A percentile compares a stretch with the other conserved stretches of the same genome.
phyloP scores from a whole-genome alignment of 2,113 vertebrate species.

The Phoenicopterus ruber region DNA sequence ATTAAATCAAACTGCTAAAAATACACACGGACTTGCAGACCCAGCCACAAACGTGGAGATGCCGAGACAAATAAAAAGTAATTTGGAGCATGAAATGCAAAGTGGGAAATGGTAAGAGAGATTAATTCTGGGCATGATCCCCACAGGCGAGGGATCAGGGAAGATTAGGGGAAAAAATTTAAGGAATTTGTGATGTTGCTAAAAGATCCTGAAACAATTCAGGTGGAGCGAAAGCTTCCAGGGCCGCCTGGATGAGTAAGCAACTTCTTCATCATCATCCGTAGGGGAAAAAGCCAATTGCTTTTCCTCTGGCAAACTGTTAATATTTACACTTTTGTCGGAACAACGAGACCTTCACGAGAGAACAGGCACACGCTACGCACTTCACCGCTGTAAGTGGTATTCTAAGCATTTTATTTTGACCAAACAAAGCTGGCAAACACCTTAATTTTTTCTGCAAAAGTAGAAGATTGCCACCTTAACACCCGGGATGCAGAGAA shows the following conservation, averaged over 20 bases:
- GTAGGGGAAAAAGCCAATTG: not conserved
- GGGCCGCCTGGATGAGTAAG: no score
- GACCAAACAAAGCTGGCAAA: not conserved
- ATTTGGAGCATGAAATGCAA: not conserved
- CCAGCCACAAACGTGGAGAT: not conserved
- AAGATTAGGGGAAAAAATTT: fast-evolving
- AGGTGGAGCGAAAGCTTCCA: not conserved
- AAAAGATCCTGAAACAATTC: not conserved
- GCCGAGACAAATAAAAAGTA: not conserved
- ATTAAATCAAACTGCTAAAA: not conserved
- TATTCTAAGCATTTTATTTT: not conserved
- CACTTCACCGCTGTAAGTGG: not conserved
- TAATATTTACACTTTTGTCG: no score
- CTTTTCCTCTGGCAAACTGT: no score
- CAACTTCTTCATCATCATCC: no score
- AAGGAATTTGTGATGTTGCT: not conserved
- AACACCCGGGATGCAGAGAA: not conserved
- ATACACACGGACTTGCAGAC: not conserved
- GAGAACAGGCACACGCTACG: no score
- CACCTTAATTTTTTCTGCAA: not conserved
- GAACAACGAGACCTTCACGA: no score
- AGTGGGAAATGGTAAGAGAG: not conserved
- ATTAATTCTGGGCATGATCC: not conserved
- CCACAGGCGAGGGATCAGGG: not conserved
- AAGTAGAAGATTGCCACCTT: not conserved